Percentiles rank a stretch among this genome's conserved stretches.
These are phyloP conservation scores for Apocrypta bakeri DNA, from an alignment of 1,140 invertebrate genomes.

Conservation along the genomic window DNA sequence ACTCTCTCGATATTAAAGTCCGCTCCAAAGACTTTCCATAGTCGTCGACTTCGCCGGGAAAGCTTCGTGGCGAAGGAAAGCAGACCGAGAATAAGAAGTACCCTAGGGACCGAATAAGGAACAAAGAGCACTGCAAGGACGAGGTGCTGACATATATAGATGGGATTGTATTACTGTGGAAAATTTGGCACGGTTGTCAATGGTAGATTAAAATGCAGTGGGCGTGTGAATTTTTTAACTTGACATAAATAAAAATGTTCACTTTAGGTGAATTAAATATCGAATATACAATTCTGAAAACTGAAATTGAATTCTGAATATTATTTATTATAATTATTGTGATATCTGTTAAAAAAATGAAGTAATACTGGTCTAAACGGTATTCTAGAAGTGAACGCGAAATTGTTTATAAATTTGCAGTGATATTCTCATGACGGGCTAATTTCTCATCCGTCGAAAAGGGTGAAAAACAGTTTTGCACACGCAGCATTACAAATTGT, in stretches of 20 bases:
- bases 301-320: too few relatives aligned
- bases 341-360: too few relatives aligned
- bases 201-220: background rate
- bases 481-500: background rate
- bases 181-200: background rate
- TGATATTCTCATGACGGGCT: background rate
- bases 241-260: too few relatives aligned
- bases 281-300: too few relatives aligned
- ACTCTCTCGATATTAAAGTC: slow-evolving; percentile 44
- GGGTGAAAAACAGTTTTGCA: background rate
- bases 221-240: background rate
- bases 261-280: too few relatives aligned
- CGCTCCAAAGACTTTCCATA: background rate
- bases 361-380: too few relatives aligned
- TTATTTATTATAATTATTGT: too few relatives aligned
- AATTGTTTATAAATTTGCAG: too few relatives aligned
- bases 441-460: background rate
- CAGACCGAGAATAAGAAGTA: background rate
- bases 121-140: background rate
- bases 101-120: background rate
- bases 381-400: too few relatives aligned
- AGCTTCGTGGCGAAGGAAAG: background rate
- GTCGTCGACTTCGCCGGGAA: background rate
- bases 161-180: slow-evolving; percentile 31
- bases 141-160: background rate